These are phyloP conservation scores for Babyrousa celebensis DNA, from an alignment of 2,797 vertebrate genomes.

Conservation along the genomic window DNA sequence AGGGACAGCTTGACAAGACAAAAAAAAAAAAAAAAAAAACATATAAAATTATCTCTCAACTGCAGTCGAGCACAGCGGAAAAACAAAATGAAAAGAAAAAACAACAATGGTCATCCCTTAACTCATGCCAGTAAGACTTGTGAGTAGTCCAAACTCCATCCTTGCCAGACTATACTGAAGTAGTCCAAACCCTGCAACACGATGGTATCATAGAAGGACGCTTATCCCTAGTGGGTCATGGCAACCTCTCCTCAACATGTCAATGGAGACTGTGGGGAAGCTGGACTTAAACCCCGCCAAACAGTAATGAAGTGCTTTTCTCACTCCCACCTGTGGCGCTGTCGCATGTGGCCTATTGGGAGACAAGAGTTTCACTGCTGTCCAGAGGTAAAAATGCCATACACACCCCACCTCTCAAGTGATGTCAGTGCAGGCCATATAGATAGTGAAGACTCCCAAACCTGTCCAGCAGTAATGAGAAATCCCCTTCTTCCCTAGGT, in stretches of 20 bases:
- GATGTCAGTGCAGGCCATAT: fast-evolving
- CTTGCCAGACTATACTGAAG: too few relatives aligned
- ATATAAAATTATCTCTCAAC: background rate
- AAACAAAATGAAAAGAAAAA: background rate
- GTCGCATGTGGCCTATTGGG: background rate
- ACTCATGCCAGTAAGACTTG: background rate
- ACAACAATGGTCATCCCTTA: too few relatives aligned
- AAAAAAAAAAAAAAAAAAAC: background rate
- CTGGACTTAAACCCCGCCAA: background rate
- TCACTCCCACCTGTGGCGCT: too few relatives aligned
- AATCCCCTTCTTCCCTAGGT: fast-evolving
- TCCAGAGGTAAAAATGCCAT: background rate
- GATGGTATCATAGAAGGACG: background rate
- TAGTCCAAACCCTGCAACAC: background rate
- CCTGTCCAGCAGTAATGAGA: background rate
- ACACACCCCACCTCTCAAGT: fast-evolving
- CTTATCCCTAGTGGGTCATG: fast-evolving
- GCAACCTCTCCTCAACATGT: background rate
- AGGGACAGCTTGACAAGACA: background rate
- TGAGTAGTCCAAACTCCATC: background rate
- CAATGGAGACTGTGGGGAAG: fast-evolving
- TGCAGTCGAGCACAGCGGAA: background rate
- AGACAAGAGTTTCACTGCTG: background rate
- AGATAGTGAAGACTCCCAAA: background rate
- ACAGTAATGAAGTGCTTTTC: background rate